Evolutionary conservation across 2,888 invertebrate species (phyloP), one percentile per base, ranked within the genome.

Genomic region (Drosophila prostipennis): DNA sequence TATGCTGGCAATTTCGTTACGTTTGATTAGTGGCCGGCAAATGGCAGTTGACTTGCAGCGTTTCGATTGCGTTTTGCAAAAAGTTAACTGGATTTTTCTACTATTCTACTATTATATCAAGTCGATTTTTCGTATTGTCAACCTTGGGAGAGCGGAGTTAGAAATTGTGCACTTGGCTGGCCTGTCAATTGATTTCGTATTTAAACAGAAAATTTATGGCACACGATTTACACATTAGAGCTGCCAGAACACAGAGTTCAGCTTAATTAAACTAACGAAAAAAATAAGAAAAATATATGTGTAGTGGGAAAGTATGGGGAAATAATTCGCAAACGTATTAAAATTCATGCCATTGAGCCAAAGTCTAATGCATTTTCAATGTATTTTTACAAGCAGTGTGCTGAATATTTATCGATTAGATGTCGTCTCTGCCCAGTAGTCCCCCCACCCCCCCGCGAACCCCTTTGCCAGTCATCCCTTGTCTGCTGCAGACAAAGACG

Each of bases 281-380:
- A 42, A 32, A 43, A 3, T 3, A 60, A 39, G 14, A 11, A 40
- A 23, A 40, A 23, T 8, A 8, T n/a, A 1, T 29, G 10, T 13
- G 13, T 16, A 46, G 37, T 51, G 49, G 51, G 26, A 60, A 54
- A 45, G 53, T 43, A 54, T 60, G 56, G 53, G 52, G 52, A 76
- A 48, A 64, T 57, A 49, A 32, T 56, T 52, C n/a, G 57, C 34
- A 46, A 39, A 40, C 32, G 57, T 53, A 85, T 77, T 81, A 70
- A 78, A 74, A 84, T 82, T 57, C 85, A 87, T 77, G 82, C 75
- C 82, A 65, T 40, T 67, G 61, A 61, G 64, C 65, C 56, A 68
- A 63, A 64, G 77, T 87, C 88, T 83, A 83, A 83, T 83, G 82
- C 87, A 87, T 87, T 83, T 83, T 81, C 82, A 87, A 83, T 87